Evolutionary conservation across 2,888 invertebrate species (phyloP).

Genomic region (Macrosiphum euphorbiae): DNA sequence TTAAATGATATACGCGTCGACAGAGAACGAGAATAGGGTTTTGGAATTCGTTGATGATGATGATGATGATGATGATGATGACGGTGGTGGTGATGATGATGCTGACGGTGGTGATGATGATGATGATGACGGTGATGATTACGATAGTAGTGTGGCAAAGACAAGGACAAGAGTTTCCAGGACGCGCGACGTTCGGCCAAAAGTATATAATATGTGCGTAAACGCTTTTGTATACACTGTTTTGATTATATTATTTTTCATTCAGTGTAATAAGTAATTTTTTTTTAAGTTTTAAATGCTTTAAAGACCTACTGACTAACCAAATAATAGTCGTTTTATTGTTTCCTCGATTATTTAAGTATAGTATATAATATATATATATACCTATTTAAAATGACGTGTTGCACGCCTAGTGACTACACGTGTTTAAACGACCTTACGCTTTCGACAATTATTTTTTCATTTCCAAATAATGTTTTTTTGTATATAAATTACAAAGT

Average conservation of each 20-base stretch:
- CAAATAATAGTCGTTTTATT: neutral
- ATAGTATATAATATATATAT: neutral
- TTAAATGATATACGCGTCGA: slow-evolving; percentile 1
- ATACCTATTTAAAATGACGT: neutral
- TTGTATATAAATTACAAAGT: neutral
- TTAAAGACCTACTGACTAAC: neutral
- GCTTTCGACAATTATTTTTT: neutral
- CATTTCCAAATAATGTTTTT: neutral
- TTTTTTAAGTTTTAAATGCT: neutral
- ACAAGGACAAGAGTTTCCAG: neutral
- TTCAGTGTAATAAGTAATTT: neutral
- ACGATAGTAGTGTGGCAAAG: neutral
- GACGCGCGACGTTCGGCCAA: neutral
- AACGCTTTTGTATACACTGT: neutral
- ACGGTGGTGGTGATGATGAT: neutral
- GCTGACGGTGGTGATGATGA: neutral
- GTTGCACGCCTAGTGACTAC: neutral
- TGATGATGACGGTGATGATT: neutral
- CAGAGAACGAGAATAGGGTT: neutral
- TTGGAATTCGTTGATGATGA: neutral
- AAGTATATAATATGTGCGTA: neutral
- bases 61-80: neutral
- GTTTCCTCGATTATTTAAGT: neutral
- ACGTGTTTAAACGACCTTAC: neutral
- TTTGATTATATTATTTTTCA: neutral